These are phyloP conservation scores for Meta bourneti DNA, from an alignment of 2,888 invertebrate species.

Conservation along the genomic window DNA sequence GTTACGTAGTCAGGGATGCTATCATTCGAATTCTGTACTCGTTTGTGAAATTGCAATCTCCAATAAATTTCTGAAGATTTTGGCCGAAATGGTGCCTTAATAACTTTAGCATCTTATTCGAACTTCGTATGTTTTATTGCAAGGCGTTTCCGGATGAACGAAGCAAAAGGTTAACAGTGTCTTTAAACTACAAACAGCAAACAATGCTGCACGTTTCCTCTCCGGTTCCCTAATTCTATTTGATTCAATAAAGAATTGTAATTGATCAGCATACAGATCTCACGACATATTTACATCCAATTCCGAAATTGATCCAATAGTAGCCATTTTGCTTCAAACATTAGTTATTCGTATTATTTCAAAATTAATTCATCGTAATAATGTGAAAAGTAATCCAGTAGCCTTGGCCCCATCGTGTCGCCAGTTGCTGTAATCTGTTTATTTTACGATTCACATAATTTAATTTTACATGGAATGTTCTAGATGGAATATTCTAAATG, in stretches of 20 bases:
- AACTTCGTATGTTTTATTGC: background rate
- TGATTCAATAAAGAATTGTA: background rate
- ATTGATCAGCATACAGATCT: background rate
- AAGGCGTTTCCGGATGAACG: background rate
- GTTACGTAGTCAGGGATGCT: background rate
- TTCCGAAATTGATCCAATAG: background rate
- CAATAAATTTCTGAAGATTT: background rate
- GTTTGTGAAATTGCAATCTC: background rate
- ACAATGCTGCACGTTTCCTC: background rate
- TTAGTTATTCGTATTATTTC: too few relatives aligned
- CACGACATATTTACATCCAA: background rate
- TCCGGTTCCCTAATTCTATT: background rate
- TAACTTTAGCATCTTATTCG: too few relatives aligned
- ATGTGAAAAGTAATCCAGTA: too few relatives aligned
- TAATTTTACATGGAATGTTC: too few relatives aligned
- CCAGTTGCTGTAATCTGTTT: too few relatives aligned
- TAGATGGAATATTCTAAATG: too few relatives aligned
- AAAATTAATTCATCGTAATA: too few relatives aligned
- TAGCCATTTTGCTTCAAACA: background rate
- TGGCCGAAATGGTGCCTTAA: background rate
- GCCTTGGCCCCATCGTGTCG: too few relatives aligned
- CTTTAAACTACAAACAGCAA: background rate
- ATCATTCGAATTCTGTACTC: background rate
- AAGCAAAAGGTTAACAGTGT: background rate
- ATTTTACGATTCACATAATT: too few relatives aligned